These are phyloP conservation scores for Leucozona laternaria DNA, from an alignment of 2,888 invertebrate species.

Conservation along the genomic window DNA sequence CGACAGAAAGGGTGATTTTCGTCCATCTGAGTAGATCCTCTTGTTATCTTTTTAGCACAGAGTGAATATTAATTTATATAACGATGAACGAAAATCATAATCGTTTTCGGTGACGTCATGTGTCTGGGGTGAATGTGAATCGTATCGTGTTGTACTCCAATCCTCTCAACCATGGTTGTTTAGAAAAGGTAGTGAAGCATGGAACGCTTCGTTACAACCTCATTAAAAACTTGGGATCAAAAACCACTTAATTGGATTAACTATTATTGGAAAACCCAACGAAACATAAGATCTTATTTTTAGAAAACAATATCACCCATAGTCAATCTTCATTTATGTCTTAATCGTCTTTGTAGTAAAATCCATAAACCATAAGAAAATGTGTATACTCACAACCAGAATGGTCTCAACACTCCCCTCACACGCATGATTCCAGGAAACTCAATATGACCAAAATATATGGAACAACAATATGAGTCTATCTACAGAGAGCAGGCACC, in stretches of 20 bases:
- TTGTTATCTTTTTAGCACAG: too few species aligned
- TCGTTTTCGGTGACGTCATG: too few species aligned
- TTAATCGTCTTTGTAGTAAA: slow-evolving; percentile 3
- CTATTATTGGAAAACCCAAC: background rate
- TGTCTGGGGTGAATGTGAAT: too few species aligned
- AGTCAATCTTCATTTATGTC: background rate
- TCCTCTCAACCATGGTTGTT: too few species aligned
- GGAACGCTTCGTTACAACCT: too few species aligned
- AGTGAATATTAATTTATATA: too few species aligned
- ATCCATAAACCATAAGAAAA: background rate
- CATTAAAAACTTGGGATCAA: background rate
- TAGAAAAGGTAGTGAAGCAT: too few species aligned
- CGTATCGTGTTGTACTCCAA: too few species aligned
- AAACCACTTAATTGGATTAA: background rate
- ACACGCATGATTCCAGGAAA: background rate
- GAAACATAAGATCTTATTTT: background rate
- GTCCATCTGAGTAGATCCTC: too few species aligned
- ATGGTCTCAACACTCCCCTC: background rate
- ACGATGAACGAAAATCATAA: too few species aligned
- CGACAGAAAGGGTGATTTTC: too few species aligned
- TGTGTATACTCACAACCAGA: background rate
- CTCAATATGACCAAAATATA: background rate
- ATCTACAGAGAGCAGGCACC: background rate
- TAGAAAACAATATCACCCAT: background rate
- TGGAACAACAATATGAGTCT: background rate